These are phyloP conservation scores for Tiliqua scincoides DNA, from an alignment of 2,113 vertebrate species.

Conservation along the genomic window DNA sequence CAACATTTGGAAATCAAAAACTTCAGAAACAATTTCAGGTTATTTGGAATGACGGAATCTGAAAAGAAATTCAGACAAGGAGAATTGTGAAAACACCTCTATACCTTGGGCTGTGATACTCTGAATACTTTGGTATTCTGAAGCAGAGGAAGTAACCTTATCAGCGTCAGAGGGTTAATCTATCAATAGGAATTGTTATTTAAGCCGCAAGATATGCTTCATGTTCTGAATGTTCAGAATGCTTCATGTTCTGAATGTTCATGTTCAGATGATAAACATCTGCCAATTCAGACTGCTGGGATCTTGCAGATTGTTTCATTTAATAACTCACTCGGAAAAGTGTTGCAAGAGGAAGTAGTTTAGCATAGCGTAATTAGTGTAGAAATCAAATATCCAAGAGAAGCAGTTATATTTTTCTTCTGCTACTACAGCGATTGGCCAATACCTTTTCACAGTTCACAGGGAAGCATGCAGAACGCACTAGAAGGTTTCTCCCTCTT, in stretches of 20 bases:
- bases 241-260: no score
- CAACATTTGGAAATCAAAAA: no score
- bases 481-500: background rate
- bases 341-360: background rate
- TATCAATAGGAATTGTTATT: slow-evolving; percentile 42
- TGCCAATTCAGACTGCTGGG: no score
- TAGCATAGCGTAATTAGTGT: background rate
- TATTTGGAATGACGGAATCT: background rate
- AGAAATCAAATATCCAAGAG: background rate
- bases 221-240: background rate
- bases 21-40: no score
- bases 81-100: background rate
- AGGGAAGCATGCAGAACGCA: background rate
- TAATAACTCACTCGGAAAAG: background rate
- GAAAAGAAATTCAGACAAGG: background rate
- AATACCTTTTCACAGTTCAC: background rate
- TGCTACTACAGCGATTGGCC: background rate
- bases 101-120: background rate
- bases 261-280: no score
- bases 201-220: background rate
- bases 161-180: slow-evolving; percentile 4
- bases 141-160: background rate
- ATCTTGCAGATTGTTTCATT: slow-evolving; percentile 3
- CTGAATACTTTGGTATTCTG: background rate
- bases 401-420: background rate